These are phyloP conservation scores for Gymnodraco acuticeps DNA, from an alignment of 2,797 vertebrate species.

Conservation along the genomic window DNA sequence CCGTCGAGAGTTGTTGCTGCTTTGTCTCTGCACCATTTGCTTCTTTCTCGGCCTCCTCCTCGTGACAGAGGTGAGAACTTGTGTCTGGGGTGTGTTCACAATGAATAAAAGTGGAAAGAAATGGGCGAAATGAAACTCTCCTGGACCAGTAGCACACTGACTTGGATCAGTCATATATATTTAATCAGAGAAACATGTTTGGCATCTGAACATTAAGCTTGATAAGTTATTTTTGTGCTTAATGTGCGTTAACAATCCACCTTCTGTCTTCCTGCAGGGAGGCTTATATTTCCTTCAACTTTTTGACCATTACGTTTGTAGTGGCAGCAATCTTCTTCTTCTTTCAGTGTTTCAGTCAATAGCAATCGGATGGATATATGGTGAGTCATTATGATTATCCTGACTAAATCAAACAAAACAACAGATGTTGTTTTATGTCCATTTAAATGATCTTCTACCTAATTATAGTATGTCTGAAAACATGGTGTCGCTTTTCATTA, in stretches of 20 bases:
- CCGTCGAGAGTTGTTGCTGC: constrained; percentile 88
- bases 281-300: constrained; percentile 83
- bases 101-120: neutral
- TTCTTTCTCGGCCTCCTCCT: constrained; percentile 90
- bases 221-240: constrained; percentile 19
- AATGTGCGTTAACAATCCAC: neutral
- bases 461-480: neutral
- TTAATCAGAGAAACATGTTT: neutral
- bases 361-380: constrained; percentile 81
- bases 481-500: neutral
- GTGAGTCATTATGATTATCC: constrained; percentile 57
- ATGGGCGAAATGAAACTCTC: neutral
- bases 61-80: constrained; percentile 87
- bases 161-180: neutral
- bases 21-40: constrained; percentile 83
- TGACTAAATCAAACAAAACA: neutral
- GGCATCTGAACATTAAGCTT: neutral
- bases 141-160: neutral
- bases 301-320: constrained; percentile 84
- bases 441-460: neutral
- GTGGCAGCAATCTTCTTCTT: constrained; percentile 82
- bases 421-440: neutral
- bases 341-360: constrained; percentile 80
- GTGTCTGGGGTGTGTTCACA: neutral
- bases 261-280: constrained; percentile 66